phyloP scores from a whole-genome alignment of 2,113 vertebrate genomes.

The Thinocorus orbignyianus region DNA sequence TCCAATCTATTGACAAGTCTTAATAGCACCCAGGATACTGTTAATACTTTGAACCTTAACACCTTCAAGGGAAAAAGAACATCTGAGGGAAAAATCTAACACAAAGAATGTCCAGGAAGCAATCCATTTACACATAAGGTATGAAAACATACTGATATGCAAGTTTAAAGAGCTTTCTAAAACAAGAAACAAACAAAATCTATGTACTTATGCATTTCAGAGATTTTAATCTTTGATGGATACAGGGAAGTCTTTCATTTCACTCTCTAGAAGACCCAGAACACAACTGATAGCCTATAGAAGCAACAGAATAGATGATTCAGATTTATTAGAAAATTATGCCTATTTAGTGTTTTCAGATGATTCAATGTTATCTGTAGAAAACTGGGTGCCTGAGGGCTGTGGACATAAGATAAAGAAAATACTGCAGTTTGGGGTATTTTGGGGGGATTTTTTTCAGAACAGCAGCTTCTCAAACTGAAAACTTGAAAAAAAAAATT shows the following conservation, averaged over 20 bases:
- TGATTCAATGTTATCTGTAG: not conserved
- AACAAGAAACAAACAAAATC: not conserved
- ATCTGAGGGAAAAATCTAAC: not conserved
- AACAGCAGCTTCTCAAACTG: not conserved
- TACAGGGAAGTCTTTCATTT: not conserved
- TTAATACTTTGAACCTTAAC: not conserved
- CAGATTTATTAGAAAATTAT: not conserved
- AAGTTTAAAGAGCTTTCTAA: slow-evolving; percentile 10
- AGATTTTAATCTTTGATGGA: not conserved
- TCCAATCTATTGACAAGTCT: not conserved
- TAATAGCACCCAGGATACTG: not conserved
- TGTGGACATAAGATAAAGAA: not conserved
- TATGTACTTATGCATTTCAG: not conserved
- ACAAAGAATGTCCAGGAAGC: not conserved
- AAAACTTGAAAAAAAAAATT: not conserved
- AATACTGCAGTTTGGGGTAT: not conserved
- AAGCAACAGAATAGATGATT: not conserved
- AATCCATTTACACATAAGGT: not conserved
- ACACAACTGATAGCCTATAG: not conserved
- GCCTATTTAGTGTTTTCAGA: not conserved
- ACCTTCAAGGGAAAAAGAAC: not conserved
- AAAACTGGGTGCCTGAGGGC: not conserved
- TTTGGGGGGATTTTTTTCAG: not conserved
- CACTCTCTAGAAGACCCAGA: not conserved
- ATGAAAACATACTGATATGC: not conserved